Percentiles rank a stretch among this genome's conserved stretches.
Conservation (phyloP, 1,140 invertebrate genomes). For the Bemisia tabaci region DNA sequence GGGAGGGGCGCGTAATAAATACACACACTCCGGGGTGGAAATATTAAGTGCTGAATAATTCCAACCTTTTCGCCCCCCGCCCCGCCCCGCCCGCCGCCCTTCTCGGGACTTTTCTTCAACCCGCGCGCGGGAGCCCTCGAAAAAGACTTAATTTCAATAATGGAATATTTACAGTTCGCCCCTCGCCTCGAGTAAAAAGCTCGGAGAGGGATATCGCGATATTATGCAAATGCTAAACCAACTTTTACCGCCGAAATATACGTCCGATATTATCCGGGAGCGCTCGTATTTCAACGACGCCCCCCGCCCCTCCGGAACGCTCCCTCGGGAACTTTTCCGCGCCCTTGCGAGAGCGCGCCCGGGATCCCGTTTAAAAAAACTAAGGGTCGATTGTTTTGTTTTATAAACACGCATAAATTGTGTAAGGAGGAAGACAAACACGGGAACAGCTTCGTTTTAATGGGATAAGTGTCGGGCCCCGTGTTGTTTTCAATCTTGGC, state of each 20-base stretch:
- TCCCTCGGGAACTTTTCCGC: neutral
- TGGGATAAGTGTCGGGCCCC: too few relatives aligned
- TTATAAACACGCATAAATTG: too few relatives aligned
- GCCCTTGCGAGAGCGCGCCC: too few relatives aligned
- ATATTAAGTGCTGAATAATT: neutral
- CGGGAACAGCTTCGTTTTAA: too few relatives aligned
- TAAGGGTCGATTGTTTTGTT: too few relatives aligned
- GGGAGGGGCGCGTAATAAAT: neutral
- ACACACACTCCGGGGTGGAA: neutral
- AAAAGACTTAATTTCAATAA: neutral
- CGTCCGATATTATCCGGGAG: neutral
- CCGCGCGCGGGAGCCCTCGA: neutral
- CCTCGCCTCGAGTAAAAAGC: neutral
- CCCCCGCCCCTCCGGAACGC: neutral
- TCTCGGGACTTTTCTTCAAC: neutral
- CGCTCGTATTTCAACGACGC: neutral
- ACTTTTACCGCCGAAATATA: neutral
- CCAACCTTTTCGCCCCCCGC: neutral
- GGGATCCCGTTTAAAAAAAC: too few relatives aligned
- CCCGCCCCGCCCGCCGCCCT: neutral
- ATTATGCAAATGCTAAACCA: neutral
- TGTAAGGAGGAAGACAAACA: too few relatives aligned
- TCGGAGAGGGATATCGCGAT: neutral
- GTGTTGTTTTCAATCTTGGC: too few relatives aligned
- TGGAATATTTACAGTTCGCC: constrained; percentile 1